Base-by-base conservation (phyloP, 2,797 vertebrate genomes). In the Catostomus latipinnis region DNA sequence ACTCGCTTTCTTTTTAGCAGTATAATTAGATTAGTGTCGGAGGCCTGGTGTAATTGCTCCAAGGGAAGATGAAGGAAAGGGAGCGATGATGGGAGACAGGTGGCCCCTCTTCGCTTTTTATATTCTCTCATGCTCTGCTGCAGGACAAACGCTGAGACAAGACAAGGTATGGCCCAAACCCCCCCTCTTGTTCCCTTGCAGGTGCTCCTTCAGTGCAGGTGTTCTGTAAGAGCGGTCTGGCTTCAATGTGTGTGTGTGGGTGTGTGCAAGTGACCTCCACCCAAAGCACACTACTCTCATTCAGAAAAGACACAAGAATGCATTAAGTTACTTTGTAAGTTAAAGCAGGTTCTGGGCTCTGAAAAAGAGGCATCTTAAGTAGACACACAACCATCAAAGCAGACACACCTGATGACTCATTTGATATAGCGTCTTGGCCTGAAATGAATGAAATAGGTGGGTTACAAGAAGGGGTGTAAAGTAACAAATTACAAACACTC, bases 11-110 rank as follows among this genome's bases (percentile, higher is more conserved):
- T 84, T 82, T 84, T 80, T 72, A 63, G 72, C 74, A 72, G 76
- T 74, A 79, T 84, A 84, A 84, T 84, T 84, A 84, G 83, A 84
- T 84, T 82, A 84, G 76, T 82, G 83, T 82, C 67, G 53, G 71
- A 81, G 66, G 74, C 74, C 74, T 73, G 80, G 71, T 71, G 76
- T 65, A 81, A 66, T 81, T 76, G 76, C 83, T 84, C 75, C 22
- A 11, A 84, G 83, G 75, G 71, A 78, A 77, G 80, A 74, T 80
- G 72, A 82, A 76, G 80, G 76, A 79, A 72, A 72, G 80, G 49
- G 72, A 80, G 80, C 71, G 11, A 70, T 58, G 65, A 81, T 68
- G 74, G 80, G 66, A 78, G 83, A 84, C 83, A 82, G 80, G 83
- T 82, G 80, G 76, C 61, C 66, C 52, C 80, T 78, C 71, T 79